Evolutionary conservation across 2,888 invertebrate genomes (phyloP).

Genomic region (Acanthosoma haemorrhoidale): DNA sequence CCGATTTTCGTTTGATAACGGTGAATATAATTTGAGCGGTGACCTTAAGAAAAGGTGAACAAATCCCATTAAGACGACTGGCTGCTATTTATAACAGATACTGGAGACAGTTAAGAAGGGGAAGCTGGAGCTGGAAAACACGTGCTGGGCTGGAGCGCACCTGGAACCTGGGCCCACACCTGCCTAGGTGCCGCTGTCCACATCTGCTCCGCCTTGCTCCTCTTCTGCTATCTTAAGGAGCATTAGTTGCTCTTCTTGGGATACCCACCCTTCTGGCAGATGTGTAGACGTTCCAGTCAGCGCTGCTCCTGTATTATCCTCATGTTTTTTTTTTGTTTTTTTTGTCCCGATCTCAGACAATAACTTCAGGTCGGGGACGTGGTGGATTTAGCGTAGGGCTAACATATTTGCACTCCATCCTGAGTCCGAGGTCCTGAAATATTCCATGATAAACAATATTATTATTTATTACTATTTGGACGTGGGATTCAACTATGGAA

Average conservation of each 20-base stretch:
- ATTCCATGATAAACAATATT: no score
- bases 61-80: background rate
- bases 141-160: constrained; percentile 1
- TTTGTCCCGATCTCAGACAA: background rate
- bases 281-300: background rate
- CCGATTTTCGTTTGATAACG: no score
- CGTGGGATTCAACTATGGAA: no score
- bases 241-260: background rate
- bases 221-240: background rate
- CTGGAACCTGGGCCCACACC: constrained; percentile 15
- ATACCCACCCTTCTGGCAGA: no score
- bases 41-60: background rate
- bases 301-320: background rate
- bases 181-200: background rate
- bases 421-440: no score
- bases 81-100: background rate
- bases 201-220: background rate
- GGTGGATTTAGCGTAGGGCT: no score
- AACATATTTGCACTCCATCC: no score
- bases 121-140: background rate
- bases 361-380: background rate
- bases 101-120: constrained; percentile 7
- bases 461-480: no score
- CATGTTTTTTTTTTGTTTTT: background rate
- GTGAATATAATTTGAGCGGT: no score